Percentiles rank a stretch among this genome's conserved stretches.
phyloP scores from a whole-genome alignment of 2,113 vertebrate species.

The Sceloporus undulatus region DNA sequence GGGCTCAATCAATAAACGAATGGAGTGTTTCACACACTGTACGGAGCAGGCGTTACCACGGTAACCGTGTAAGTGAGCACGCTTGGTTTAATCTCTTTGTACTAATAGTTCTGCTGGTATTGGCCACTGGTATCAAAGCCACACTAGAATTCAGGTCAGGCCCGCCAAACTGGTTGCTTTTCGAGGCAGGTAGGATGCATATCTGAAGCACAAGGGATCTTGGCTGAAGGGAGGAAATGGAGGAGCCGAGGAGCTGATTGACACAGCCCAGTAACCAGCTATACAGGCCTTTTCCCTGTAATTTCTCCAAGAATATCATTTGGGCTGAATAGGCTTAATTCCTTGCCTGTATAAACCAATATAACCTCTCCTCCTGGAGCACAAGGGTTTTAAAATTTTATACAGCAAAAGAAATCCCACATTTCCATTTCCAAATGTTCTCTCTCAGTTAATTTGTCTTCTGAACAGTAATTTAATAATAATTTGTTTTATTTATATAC shows the following conservation, averaged over 20 bases:
- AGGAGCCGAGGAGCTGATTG: neutral
- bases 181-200: neutral
- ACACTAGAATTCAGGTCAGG: neutral
- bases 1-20: constrained; percentile 74
- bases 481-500: too few species aligned
- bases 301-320: neutral
- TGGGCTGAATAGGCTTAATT: neutral
- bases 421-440: neutral
- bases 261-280: neutral
- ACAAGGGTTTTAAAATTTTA: neutral
- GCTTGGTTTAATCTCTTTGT: constrained; percentile 38
- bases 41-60: constrained; percentile 50
- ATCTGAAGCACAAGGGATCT: neutral
- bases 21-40: constrained; percentile 64
- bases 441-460: neutral
- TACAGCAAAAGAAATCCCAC: neutral
- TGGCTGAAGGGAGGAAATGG: neutral
- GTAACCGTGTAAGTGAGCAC: constrained; percentile 58
- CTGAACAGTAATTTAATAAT: too few species aligned
- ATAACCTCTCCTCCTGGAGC: neutral
- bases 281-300: neutral
- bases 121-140: neutral
- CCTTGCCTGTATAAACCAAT: neutral
- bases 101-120: constrained; percentile 24
- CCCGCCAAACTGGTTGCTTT: constrained; percentile 31